These are phyloP conservation scores for Pyxicephalus adspersus DNA, from an alignment of 2,113 vertebrate species.

Conservation along the genomic window DNA sequence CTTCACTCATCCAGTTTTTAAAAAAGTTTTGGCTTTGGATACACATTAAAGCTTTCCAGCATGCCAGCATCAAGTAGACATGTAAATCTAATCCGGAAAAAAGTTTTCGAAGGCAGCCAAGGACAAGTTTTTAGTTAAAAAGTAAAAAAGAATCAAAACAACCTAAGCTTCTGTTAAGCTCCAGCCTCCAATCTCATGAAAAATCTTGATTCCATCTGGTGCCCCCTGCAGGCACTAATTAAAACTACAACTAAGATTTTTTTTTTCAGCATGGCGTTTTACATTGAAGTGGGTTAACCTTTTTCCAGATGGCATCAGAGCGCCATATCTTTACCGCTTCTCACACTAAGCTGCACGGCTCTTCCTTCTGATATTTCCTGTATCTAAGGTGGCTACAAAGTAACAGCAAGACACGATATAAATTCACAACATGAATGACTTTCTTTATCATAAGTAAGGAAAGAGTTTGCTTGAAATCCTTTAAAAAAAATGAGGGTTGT, in stretches of 20 bases:
- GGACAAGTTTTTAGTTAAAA: no score
- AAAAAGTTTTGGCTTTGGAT: no score
- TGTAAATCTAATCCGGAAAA: no score
- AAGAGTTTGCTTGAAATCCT: conserved; percentile 26
- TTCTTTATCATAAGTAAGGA: conserved; percentile 13
- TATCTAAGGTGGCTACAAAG: conserved; percentile 3
- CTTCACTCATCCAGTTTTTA: no score
- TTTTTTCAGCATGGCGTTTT: not conserved
- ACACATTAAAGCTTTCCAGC: no score
- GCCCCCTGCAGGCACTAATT: conserved; percentile 28
- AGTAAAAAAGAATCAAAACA: no score
- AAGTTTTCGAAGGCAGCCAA: no score
- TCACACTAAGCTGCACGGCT: not conserved
- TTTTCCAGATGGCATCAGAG: not conserved
- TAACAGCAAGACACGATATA: conserved; percentile 4
- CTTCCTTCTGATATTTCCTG: not conserved
- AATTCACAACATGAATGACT: conserved; percentile 8
- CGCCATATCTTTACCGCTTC: not conserved
- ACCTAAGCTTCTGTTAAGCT: no score
- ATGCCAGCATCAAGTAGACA: no score
- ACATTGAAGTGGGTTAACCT: not conserved
- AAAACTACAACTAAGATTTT: not conserved
- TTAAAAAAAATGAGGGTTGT: not conserved
- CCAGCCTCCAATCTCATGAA: no score
- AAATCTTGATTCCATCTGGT: not conserved